Conservation (phyloP, 1,140 invertebrate genomes). For the Thaumetopoea pityocampa region DNA sequence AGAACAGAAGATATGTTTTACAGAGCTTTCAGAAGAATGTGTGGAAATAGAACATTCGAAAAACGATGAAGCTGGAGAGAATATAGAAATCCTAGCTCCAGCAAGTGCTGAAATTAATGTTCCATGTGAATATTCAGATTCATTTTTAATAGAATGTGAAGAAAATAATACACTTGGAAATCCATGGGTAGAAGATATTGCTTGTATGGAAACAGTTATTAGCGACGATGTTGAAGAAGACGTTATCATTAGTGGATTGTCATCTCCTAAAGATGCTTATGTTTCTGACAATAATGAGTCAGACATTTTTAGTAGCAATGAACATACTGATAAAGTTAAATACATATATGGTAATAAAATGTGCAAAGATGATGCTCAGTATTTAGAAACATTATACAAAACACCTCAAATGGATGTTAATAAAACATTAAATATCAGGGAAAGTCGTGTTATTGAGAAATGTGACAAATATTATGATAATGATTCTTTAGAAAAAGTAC, state of each 20-base stretch:
- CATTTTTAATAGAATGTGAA: constrained; percentile 11
- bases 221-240: constrained; percentile 61
- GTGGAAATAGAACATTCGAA: constrained; percentile 16
- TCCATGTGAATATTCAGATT: constrained; percentile 21
- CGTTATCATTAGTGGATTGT: constrained; percentile 35
- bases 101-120: constrained; percentile 2
- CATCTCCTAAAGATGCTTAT: constrained; percentile 31
- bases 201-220: constrained; percentile 66
- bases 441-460: constrained; percentile 34
- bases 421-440: constrained; percentile 46
- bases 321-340: constrained; percentile 49
- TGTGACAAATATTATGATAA: constrained; percentile 32
- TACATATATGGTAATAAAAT: constrained; percentile 47
- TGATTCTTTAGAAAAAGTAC: constrained; percentile 37
- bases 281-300: constrained; percentile 26
- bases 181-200: constrained; percentile 68
- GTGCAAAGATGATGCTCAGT: constrained; percentile 38
- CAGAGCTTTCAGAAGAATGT: constrained; percentile 34
- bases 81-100: background rate
- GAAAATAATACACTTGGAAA: constrained; percentile 36
- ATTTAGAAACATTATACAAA: constrained; percentile 52
- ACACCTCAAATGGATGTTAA: constrained; percentile 58
- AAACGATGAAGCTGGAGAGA: constrained; percentile 11
- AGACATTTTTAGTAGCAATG: constrained; percentile 23
- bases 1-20: constrained; percentile 41